A percentile compares a stretch with the other conserved stretches of the same genome.
These are phyloP conservation scores for Gibbula magus DNA, from an alignment of 2,888 invertebrate genomes.

Conservation along the genomic window DNA sequence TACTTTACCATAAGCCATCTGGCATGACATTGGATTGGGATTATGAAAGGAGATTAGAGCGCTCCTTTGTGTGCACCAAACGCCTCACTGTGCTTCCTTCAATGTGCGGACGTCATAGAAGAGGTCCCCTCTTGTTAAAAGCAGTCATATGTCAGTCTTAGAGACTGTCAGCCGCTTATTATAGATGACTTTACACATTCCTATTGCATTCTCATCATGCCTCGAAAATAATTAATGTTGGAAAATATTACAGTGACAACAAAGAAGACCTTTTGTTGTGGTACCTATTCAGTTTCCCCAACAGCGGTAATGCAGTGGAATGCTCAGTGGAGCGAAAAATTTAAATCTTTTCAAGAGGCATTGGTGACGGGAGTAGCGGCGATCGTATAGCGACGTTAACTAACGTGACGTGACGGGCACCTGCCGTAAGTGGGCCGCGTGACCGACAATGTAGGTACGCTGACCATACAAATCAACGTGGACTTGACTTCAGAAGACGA, in stretches of 20 bases:
- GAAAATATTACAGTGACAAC: background rate
- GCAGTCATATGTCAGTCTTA: background rate
- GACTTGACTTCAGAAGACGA: background rate
- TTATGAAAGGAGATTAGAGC: background rate
- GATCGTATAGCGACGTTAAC: background rate
- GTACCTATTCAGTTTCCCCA: constrained; percentile 8
- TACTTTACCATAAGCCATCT: background rate
- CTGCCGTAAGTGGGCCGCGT: constrained; percentile 1
- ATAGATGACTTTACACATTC: constrained; percentile 21
- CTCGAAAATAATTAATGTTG: constrained; percentile 12
- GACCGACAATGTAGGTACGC: background rate
- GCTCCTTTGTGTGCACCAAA: background rate
- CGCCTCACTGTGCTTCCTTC: background rate
- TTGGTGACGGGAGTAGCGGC: background rate
- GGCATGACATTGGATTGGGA: background rate
- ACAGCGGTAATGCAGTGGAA: background rate
- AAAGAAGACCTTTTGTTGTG: constrained; percentile 3
- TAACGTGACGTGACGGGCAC: background rate
- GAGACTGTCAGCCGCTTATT: background rate
- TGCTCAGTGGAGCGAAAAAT: background rate
- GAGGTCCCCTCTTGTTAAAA: background rate
- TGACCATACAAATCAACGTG: background rate
- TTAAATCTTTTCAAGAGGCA: constrained; percentile 8
- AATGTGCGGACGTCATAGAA: background rate
- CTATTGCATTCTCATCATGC: background rate